Evolutionary conservation across 2,888 invertebrate genomes (phyloP).

Genomic region (Chymomyza caudatula): DNA sequence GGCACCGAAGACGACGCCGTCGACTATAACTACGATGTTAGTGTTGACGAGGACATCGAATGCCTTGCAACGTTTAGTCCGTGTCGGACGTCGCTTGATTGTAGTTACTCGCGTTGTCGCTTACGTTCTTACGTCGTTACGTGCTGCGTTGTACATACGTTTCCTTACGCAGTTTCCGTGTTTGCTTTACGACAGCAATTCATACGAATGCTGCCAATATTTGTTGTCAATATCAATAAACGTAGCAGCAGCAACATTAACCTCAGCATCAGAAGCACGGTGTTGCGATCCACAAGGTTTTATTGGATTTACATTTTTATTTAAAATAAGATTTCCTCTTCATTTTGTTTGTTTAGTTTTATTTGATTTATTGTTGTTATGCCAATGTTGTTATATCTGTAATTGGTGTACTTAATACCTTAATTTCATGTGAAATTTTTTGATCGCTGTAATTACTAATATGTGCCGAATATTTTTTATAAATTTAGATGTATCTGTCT

Average conservation of each 20-base stretch:
- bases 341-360: conserved; percentile 66
- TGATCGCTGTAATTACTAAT: background rate
- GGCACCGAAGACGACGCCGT: conserved; percentile 16
- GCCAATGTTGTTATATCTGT: conserved; percentile 48
- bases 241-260: conserved; percentile 5
- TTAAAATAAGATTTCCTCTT: background rate
- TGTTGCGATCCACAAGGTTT: conserved; percentile 47
- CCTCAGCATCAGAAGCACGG: conserved; percentile 13
- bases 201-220: conserved; percentile 51
- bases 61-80: conserved; percentile 60
- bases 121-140: conserved; percentile 33
- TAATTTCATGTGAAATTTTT: conserved; percentile 24
- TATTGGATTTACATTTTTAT: conserved; percentile 9
- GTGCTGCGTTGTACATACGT: conserved; percentile 28
- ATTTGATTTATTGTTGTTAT: conserved; percentile 35
- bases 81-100: conserved; percentile 57
- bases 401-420: conserved; percentile 55
- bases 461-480: too few relatives aligned
- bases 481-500: conserved; percentile 4
- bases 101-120: conserved; percentile 13
- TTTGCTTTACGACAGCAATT: conserved; percentile 18
- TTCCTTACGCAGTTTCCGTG: conserved; percentile 5
- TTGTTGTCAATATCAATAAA: conserved; percentile 54
- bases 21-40: conserved; percentile 7
- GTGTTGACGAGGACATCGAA: conserved; percentile 5